phyloP scores from a whole-genome alignment of 2,888 invertebrate genomes.

The Polydrusus pterygomalis region DNA sequence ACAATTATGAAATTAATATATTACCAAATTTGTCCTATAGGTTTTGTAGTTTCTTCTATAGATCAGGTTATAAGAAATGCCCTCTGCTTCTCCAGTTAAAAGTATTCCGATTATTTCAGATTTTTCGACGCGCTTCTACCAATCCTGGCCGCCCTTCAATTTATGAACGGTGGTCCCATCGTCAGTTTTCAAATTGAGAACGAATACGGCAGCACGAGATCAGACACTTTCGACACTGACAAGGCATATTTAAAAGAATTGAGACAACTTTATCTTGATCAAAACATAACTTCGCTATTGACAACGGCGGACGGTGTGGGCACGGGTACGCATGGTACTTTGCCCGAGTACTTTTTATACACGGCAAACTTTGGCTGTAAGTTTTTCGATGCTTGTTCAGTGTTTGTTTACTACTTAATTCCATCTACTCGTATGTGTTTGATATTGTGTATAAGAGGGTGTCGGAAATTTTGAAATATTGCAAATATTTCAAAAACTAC shows the following conservation, averaged over 20 bases:
- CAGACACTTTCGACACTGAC: slow-evolving; percentile 65
- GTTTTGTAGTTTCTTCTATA: no score
- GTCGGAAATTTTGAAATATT: no score
- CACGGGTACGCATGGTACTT: slow-evolving; percentile 58
- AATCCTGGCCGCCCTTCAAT: slow-evolving; percentile 73
- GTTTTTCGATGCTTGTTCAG: not conserved
- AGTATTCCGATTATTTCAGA: slow-evolving; percentile 44
- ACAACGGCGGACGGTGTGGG: slow-evolving; percentile 73
- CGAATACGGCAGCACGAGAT: slow-evolving; percentile 86
- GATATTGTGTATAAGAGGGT: no score
- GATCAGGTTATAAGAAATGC: no score
- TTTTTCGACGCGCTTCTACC: slow-evolving; percentile 65
- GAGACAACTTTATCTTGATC: slow-evolving; percentile 66
- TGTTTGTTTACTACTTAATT: no score
- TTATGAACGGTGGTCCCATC: slow-evolving; percentile 87
- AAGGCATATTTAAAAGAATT: slow-evolving; percentile 70
- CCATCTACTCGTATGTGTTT: no score
- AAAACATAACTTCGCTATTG: slow-evolving; percentile 71
- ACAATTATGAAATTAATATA: no score
- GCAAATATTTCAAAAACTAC: no score
- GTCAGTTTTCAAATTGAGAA: slow-evolving; percentile 95
- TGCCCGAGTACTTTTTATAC: slow-evolving; percentile 66
- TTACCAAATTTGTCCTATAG: no score
- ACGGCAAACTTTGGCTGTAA: slow-evolving; percentile 74
- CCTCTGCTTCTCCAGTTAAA: no score